Percentiles rank a stretch among this genome's conserved stretches.
phyloP scores from a whole-genome alignment of 2,888 invertebrate species.

The Ornithoptera priamus region DNA sequence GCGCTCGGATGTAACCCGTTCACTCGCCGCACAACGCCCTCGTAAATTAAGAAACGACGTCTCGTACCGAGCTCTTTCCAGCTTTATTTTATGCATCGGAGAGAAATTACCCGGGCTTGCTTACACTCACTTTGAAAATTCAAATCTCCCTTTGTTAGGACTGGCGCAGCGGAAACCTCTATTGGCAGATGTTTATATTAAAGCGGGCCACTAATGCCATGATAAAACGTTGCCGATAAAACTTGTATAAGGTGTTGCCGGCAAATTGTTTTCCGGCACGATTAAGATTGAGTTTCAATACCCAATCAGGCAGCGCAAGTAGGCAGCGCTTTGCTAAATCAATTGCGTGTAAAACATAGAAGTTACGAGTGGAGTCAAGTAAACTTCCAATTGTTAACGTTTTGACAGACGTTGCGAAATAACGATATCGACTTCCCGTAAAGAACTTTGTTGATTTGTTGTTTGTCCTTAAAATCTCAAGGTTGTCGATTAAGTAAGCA shows the following conservation, averaged over 20 bases:
- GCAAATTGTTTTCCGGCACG: conserved; percentile 73
- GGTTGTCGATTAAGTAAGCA: neutral
- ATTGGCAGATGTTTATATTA: conserved; percentile 59
- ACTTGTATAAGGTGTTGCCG: conserved; percentile 49
- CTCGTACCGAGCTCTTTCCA: conserved; percentile 56
- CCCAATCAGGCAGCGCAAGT: conserved; percentile 50
- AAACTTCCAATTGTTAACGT: conserved; percentile 34
- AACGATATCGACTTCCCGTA: conserved; percentile 20
- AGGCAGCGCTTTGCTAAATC: conserved; percentile 39
- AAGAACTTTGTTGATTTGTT: conserved; percentile 15
- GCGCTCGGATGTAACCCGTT: conserved; percentile 60
- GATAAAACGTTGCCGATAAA: conserved; percentile 62
- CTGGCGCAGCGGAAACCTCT: conserved; percentile 35
- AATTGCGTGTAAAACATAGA: conserved; percentile 47
- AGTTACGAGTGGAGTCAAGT: conserved; percentile 34
- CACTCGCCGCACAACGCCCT: conserved; percentile 64
- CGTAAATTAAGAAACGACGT: conserved; percentile 75
- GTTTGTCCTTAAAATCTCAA: conserved; percentile 1
- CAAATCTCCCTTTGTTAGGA: conserved; percentile 37
- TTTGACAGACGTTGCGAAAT: conserved; percentile 49
- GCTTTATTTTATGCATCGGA: conserved; percentile 61
- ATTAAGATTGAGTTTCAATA: conserved; percentile 74
- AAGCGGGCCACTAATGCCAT: conserved; percentile 47
- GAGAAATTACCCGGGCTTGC: conserved; percentile 42
- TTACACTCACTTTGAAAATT: conserved; percentile 35